These are phyloP conservation scores for Drosophila pseudoobscura DNA, from an alignment of 1,140 invertebrate genomes.

Conservation along the genomic window DNA sequence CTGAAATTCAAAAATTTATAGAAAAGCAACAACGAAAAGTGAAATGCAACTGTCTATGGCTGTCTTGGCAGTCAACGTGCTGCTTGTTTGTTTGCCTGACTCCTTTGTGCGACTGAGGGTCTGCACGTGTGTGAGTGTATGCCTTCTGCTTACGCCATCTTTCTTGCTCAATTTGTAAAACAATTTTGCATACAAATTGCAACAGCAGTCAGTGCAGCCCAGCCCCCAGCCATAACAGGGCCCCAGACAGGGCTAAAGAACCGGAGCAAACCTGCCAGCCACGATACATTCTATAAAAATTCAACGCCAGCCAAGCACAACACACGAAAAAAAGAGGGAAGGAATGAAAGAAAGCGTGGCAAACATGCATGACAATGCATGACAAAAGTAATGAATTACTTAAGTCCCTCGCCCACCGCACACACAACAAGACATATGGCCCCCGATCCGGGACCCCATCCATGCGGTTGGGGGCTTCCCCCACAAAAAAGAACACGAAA, in stretches of 20 bases:
- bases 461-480: constrained; percentile 25
- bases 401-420: constrained; percentile 56
- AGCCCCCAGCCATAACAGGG: too few species aligned
- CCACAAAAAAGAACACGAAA: constrained; percentile 46
- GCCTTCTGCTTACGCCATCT: constrained; percentile 75
- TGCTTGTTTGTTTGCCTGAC: constrained; percentile 29
- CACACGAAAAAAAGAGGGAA: constrained; percentile 26
- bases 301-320: constrained; percentile 55
- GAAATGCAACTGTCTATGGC: constrained; percentile 63
- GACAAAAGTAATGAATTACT: constrained; percentile 81
- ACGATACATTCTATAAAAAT: constrained; percentile 69
- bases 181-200: constrained; percentile 82
- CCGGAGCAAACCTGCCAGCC: constrained; percentile 41
- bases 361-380: constrained; percentile 79
- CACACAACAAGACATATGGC: constrained; percentile 44
- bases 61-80: constrained; percentile 32
- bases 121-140: constrained; percentile 18
- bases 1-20: constrained; percentile 69
- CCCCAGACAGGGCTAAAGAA: constrained; percentile 54
- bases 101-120: constrained; percentile 26
- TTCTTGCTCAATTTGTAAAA: constrained; percentile 82
- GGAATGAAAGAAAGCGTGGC: constrained; percentile 51
- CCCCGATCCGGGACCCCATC: constrained; percentile 4
- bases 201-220: constrained; percentile 53
- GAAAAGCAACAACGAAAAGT: constrained; percentile 48